Evolutionary conservation across 2,113 vertebrate species (phyloP).

Genomic region (Phyllopteryx taeniolatus): DNA sequence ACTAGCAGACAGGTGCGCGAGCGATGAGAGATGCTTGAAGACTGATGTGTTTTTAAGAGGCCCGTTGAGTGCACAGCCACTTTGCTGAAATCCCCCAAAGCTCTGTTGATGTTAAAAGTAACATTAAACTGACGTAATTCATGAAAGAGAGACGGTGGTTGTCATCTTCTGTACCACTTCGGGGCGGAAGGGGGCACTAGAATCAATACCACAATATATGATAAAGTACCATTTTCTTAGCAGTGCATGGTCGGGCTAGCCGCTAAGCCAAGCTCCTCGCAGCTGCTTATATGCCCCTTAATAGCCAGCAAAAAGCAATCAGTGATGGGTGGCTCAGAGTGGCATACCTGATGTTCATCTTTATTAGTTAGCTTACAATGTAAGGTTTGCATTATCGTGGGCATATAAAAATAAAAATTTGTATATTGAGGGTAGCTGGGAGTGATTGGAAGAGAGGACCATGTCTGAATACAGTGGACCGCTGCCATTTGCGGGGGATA

Average conservation of each 20-base stretch:
- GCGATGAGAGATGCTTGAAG: constrained; percentile 2
- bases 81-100: constrained; percentile 39
- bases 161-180: neutral
- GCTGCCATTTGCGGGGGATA: too few species aligned
- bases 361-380: too few species aligned
- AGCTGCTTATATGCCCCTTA: neutral
- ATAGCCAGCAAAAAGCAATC: neutral
- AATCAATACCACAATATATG: neutral
- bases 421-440: too few species aligned
- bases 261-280: neutral
- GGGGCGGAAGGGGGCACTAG: neutral
- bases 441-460: too few species aligned
- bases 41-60: constrained; percentile 32
- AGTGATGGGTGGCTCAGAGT: neutral
- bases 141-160: neutral
- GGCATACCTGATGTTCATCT: neutral
- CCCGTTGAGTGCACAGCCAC: constrained; percentile 28
- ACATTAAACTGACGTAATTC: neutral
- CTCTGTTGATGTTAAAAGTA: constrained; percentile 13
- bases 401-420: too few species aligned
- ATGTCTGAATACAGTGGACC: too few species aligned
- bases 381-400: too few species aligned
- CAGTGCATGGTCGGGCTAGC: neutral
- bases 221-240: neutral
- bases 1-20: constrained; percentile 15